Conservation (phyloP, 2,113 vertebrate genomes). For the Melanocharis versteri region DNA sequence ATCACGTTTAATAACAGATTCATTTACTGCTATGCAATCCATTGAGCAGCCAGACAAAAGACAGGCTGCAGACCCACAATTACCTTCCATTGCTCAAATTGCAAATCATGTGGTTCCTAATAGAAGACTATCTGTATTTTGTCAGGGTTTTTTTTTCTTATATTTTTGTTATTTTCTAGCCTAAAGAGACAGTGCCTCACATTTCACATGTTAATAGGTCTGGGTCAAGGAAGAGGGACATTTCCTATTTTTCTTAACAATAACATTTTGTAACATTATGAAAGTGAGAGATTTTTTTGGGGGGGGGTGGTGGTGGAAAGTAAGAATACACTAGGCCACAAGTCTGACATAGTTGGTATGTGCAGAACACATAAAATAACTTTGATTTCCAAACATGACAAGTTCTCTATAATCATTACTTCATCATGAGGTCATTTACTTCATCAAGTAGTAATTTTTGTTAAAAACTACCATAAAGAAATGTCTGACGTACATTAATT, state of each 20-base stretch:
- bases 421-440: neutral
- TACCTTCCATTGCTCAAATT: neutral
- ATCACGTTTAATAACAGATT: neutral
- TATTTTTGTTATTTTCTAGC: neutral
- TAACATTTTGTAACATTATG: neutral
- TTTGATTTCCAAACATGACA: neutral
- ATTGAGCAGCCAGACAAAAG: neutral
- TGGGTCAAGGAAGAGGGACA: fast-evolving
- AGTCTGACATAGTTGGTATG: neutral
- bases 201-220: neutral
- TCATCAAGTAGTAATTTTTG: neutral
- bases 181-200: neutral
- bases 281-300: neutral
- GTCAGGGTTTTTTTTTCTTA: neutral
- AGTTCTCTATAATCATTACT: neutral
- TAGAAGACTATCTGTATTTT: neutral
- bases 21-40: neutral
- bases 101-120: neutral
- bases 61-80: neutral
- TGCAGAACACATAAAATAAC: neutral
- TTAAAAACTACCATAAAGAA: neutral
- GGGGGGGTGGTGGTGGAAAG: neutral
- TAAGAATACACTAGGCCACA: neutral
- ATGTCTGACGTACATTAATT: neutral
- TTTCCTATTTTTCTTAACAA: neutral